These are phyloP conservation scores for Pygoscelis antarcticus DNA, from an alignment of 2,113 vertebrate species.

Conservation along the genomic window DNA sequence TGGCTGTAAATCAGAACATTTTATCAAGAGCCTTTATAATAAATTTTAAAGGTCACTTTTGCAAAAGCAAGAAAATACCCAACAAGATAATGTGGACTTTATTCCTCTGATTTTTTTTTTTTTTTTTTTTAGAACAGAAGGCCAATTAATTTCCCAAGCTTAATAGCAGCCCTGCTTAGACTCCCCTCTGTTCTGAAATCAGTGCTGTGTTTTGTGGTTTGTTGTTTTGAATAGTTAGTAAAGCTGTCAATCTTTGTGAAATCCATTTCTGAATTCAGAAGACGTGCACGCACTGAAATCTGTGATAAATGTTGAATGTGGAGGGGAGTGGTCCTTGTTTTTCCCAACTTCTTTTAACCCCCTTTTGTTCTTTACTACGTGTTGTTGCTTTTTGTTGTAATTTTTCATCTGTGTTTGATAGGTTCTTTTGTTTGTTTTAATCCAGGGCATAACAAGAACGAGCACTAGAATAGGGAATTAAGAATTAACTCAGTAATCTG, in stretches of 20 bases:
- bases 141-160: conserved; percentile 15
- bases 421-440: not conserved
- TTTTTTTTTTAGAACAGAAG: not conserved
- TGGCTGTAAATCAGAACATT: not conserved
- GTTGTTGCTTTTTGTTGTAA: not conserved
- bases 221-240: not conserved
- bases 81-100: not conserved
- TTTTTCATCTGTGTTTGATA: not conserved
- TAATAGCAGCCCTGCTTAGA: not conserved
- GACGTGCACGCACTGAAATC: not conserved
- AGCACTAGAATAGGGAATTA: not conserved
- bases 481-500: not conserved
- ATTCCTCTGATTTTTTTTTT: not conserved
- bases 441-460: not conserved
- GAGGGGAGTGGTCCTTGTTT: not conserved
- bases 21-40: not conserved
- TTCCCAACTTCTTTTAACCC: not conserved
- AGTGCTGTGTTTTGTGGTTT: not conserved
- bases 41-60: conserved; percentile 9
- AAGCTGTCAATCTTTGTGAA: not conserved
- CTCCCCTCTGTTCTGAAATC: not conserved
- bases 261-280: not conserved
- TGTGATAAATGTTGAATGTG: not conserved
- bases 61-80: not conserved
- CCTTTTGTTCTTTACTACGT: not conserved